Percentiles rank a stretch among this genome's conserved stretches.
These are phyloP conservation scores for Diplodus sargus DNA, from an alignment of 2,797 vertebrate genomes.

Conservation along the genomic window DNA sequence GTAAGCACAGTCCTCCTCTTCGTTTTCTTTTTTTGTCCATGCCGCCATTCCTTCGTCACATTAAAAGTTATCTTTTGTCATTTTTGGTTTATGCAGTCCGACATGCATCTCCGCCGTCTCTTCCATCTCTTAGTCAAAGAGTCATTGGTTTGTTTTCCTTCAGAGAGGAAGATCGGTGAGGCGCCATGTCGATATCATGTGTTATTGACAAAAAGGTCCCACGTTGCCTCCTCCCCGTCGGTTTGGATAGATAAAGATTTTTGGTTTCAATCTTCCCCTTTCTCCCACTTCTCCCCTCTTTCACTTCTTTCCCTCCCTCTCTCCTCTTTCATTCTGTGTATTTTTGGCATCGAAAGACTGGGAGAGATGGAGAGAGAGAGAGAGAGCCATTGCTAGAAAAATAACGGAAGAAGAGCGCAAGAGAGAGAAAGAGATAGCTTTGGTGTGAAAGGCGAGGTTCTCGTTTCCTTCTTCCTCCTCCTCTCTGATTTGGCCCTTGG, in stretches of 20 bases:
- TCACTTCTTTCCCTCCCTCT: conserved; percentile 76
- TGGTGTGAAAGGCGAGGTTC: conserved; percentile 87
- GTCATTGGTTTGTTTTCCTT: conserved; percentile 75
- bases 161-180: conserved; percentile 69
- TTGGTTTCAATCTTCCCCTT: conserved; percentile 85
- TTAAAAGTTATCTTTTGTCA: conserved; percentile 80
- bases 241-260: conserved; percentile 84
- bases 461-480: conserved; percentile 72
- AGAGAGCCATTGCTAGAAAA: conserved; percentile 63
- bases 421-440: conserved; percentile 85
- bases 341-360: conserved; percentile 88
- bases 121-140: conserved; percentile 61
- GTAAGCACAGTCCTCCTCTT: conserved; percentile 68
- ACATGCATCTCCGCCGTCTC: conserved; percentile 63
- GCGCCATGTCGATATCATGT: conserved; percentile 59
- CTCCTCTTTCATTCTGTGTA: conserved; percentile 87
- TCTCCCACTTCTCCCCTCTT: conserved; percentile 70
- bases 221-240: conserved; percentile 75
- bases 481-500: conserved; percentile 80
- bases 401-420: conserved; percentile 78
- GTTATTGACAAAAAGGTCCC: conserved; percentile 79
- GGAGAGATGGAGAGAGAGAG: conserved; percentile 76
- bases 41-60: conserved; percentile 77
- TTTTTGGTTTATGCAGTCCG: conserved; percentile 83
- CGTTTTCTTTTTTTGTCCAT: conserved; percentile 65